Evolutionary conservation across 1,140 invertebrate species (phyloP), one percentile per base, ranked within the genome.

Genomic region (Diorhabda sublineata): DNA sequence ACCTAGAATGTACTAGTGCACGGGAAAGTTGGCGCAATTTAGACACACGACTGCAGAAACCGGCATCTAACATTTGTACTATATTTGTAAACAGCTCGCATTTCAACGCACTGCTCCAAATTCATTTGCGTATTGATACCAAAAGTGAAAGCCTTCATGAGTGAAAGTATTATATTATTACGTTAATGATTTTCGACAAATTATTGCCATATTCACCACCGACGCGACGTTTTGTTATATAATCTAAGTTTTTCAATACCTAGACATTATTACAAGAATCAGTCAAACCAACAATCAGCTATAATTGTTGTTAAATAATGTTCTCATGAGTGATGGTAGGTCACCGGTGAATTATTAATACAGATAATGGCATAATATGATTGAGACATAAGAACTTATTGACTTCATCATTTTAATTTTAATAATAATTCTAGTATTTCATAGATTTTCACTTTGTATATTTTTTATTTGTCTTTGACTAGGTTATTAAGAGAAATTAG

Each of bases 141-240:
- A n/a, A 52, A 52, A 52, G 47, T 52, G 47, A 52, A 52, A 52
- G 47, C 47, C 47, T 26, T 4, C 47, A 52, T n/a, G 47, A 26
- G 47, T 52, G 47, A 52, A 52, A 52, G 47, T 52, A 52, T 52
- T n/a, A 52, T n/a, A 52, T 26, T 26, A 26, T 52, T 52, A 52
- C 47, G 47, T 52, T 52, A 52, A n/a, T 52, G 47, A 52, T 52
- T 52, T 52, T 52, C 47, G 47, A 52, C 47, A 52, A 52, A 52
- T 8, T 52, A 52, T 52, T 52, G 47, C 47, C 47, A 52, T 52
- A 52, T 52, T 52, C 47, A 52, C 47, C 47, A 52, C 47, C 47
- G 47, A 52, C 47, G 1, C 47, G 9, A 6, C 47, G 47, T 8
- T n/a, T 6, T 52, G n/a, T 52, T 52, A 52, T n/a, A 52, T n/a